Evolutionary conservation across 2,113 vertebrate species (phyloP).

Genomic region (Amphilophus citrinellus): DNA sequence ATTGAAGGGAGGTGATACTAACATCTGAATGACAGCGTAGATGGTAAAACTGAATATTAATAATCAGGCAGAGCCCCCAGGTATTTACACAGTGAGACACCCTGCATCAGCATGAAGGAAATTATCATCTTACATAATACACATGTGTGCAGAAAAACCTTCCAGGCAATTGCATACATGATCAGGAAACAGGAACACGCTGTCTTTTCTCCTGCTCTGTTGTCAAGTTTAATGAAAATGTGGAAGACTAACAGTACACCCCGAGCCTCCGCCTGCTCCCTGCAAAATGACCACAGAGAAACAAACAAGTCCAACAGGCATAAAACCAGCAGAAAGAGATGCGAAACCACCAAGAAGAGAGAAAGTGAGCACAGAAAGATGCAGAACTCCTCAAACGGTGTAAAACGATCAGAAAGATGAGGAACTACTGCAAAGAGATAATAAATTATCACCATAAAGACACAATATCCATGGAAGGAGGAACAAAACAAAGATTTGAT

Average conservation of each 20-base stretch:
- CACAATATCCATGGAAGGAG: no score
- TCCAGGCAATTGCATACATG: background rate
- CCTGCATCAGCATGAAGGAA: background rate
- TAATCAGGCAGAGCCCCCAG: background rate
- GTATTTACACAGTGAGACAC: background rate
- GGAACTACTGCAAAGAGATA: no score
- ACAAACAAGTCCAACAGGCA: background rate
- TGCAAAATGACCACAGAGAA: background rate
- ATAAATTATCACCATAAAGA: background rate
- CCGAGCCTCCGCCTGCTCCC: background rate
- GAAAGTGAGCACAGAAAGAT: background rate
- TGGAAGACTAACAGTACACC: background rate
- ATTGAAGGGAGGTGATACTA: background rate
- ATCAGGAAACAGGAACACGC: background rate
- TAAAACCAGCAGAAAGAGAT: background rate
- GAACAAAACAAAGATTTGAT: no score
- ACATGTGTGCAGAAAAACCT: constrained; percentile 3
- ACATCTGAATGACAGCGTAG: background rate
- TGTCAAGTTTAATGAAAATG: background rate
- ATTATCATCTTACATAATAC: background rate
- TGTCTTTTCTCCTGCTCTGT: background rate
- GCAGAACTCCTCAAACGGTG: rapidly evolving
- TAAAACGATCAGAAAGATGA: background rate
- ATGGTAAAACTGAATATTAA: background rate
- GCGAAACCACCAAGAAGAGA: background rate